phyloP scores from a whole-genome alignment of 2,888 invertebrate species.

The Neria commutata region DNA sequence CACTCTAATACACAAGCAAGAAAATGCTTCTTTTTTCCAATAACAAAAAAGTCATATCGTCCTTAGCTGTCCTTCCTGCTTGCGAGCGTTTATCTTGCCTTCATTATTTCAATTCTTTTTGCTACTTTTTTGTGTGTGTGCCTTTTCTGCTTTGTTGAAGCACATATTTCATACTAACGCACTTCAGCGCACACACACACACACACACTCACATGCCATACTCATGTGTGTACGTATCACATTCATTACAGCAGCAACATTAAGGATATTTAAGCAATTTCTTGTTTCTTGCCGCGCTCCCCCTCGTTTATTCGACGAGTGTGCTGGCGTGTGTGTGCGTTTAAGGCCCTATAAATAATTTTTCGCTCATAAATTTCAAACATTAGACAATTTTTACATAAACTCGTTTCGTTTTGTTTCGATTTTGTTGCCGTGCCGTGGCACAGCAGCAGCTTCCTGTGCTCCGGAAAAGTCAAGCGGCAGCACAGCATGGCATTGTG shows the following conservation, averaged over 20 bases:
- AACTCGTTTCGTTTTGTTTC: constrained; percentile 28
- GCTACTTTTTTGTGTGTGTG: not conserved
- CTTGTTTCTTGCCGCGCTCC: not conserved
- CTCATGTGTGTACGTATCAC: not conserved
- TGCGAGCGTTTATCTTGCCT: not conserved
- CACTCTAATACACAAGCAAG: too few relatives aligned
- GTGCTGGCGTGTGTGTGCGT: constrained; percentile 5
- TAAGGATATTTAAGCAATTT: constrained; percentile 23
- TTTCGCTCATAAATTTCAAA: constrained; percentile 50
- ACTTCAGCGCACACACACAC: not conserved
- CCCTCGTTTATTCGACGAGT: too few relatives aligned
- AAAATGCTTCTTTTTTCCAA: too few relatives aligned
- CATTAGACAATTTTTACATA: constrained; percentile 28
- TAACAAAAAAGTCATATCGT: too few relatives aligned
- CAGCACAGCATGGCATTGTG: not conserved
- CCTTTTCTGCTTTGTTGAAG: not conserved
- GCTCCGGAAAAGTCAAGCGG: not conserved
- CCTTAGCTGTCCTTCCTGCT: not conserved
- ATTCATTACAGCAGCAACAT: constrained; percentile 14
- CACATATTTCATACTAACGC: too few relatives aligned
- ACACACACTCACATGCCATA: too few relatives aligned
- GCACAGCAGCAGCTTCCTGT: not conserved
- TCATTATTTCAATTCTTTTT: not conserved
- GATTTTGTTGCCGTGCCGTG: constrained; percentile 18
- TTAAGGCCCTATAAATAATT: constrained; percentile 45